Conservation (phyloP, 2,113 vertebrate species). For the Leptobrachium leishanense region DNA sequence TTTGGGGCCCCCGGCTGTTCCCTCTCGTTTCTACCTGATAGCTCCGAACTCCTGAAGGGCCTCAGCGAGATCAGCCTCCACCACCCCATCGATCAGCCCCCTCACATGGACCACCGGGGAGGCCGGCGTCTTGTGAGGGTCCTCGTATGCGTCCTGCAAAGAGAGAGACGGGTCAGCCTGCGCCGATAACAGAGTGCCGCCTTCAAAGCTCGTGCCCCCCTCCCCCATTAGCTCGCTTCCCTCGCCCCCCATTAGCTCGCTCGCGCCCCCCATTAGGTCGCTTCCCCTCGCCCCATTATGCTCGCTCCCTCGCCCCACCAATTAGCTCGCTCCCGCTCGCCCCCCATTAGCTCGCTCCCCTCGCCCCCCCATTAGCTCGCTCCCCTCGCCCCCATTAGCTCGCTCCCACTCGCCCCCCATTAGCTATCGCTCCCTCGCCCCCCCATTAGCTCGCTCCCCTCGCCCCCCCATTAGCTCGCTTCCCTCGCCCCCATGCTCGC, state of each 20-base stretch:
- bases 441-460: conserved; percentile 59
- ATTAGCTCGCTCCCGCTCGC: conserved; percentile 47
- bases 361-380: conserved; percentile 24
- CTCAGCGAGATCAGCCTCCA: conserved; percentile 90
- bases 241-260: conserved; percentile 52
- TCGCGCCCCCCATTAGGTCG: conserved; percentile 38
- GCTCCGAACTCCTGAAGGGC: conserved; percentile 91
- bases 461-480: not conserved
- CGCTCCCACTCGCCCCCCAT: too few species aligned
- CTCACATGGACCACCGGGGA: conserved; percentile 91
- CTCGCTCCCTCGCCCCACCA: conserved; percentile 18
- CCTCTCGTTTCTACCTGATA: conserved; percentile 75
- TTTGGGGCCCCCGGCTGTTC: too few species aligned
- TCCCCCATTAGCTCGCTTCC: not conserved
- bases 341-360: conserved; percentile 52
- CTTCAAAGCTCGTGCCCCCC: conserved; percentile 53
- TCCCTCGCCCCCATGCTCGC: conserved; percentile 51
- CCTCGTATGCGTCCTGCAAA: conserved; percentile 83
- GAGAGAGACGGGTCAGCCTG: not conserved
- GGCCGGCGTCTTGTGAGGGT: conserved; percentile 90
- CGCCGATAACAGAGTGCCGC: too few species aligned
- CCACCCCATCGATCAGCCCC: conserved; percentile 86
- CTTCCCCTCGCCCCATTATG: conserved; percentile 75
- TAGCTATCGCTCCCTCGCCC: conserved; percentile 58
- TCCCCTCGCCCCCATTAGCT: conserved; percentile 73